A percentile compares a stretch with the other conserved stretches of the same genome.
Evolutionary conservation across 2,888 invertebrate genomes (phyloP).

Genomic region (Ernsta delagoae): DNA sequence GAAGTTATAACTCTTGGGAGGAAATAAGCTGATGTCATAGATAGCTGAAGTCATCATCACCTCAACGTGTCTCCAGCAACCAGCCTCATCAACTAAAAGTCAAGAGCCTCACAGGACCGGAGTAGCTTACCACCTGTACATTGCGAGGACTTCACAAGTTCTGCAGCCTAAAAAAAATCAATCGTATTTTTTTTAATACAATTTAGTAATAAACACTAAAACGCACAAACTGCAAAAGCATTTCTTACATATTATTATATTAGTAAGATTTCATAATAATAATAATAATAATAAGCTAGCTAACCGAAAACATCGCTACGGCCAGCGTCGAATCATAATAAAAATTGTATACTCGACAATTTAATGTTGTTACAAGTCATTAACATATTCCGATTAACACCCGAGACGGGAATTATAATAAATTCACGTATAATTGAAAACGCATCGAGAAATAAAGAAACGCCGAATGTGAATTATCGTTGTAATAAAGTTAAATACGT

Average conservation of each 20-base stretch:
- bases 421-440: conserved; percentile 36
- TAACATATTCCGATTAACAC: conserved; percentile 33
- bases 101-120: no score
- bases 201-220: no score
- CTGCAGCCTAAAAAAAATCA: no score
- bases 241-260: background rate
- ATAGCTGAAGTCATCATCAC: no score
- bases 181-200: no score
- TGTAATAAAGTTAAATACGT: conserved; percentile 16
- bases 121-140: no score
- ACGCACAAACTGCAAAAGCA: no score
- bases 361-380: conserved; percentile 27
- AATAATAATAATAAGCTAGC: background rate
- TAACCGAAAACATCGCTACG: background rate
- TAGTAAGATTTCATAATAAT: background rate
- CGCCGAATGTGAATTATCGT: conserved; percentile 26
- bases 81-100: no score
- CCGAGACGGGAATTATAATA: conserved; percentile 27
- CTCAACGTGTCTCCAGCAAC: no score
- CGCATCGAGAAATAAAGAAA: conserved; percentile 29
- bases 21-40: no score
- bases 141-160: no score
- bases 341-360: conserved; percentile 37
- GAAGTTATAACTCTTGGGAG: no score
- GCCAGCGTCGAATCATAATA: conserved; percentile 26